These are phyloP conservation scores for Heterohyrax brucei DNA, from an alignment of 2,797 vertebrate species.

Conservation along the genomic window DNA sequence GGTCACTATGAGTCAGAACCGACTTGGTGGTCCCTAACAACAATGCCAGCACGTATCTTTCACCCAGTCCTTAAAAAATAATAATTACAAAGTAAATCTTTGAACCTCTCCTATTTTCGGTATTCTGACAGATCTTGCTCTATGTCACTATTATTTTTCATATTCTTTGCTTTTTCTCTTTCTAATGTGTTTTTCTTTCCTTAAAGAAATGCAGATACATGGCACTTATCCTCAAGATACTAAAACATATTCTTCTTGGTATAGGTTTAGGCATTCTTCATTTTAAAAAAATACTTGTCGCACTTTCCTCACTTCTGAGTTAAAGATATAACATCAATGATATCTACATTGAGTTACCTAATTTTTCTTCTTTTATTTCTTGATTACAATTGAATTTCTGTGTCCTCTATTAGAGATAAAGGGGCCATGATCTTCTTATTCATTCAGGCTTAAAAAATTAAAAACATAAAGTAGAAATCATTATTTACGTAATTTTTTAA, in stretches of 20 bases:
- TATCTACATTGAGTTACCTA: neutral
- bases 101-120: neutral
- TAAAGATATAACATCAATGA: neutral
- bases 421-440: neutral
- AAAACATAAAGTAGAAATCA: neutral
- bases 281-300: neutral
- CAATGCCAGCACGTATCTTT: neutral
- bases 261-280: neutral
- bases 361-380: neutral
- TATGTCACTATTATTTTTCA: neutral
- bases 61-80: neutral
- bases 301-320: neutral
- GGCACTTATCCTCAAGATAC: neutral
- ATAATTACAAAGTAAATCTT: constrained; percentile 31
- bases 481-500: neutral
- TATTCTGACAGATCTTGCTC: neutral
- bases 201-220: neutral
- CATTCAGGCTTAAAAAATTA: neutral
- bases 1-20: too few relatives aligned
- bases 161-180: neutral
- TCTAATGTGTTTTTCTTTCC: neutral
- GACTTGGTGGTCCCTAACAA: too few relatives aligned
- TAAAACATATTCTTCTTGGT: neutral
- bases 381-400: neutral
- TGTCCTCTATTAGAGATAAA: constrained; percentile 8